These are phyloP conservation scores for Amphipoea oculea DNA, from an alignment of 2,888 invertebrate genomes.

Conservation along the genomic window DNA sequence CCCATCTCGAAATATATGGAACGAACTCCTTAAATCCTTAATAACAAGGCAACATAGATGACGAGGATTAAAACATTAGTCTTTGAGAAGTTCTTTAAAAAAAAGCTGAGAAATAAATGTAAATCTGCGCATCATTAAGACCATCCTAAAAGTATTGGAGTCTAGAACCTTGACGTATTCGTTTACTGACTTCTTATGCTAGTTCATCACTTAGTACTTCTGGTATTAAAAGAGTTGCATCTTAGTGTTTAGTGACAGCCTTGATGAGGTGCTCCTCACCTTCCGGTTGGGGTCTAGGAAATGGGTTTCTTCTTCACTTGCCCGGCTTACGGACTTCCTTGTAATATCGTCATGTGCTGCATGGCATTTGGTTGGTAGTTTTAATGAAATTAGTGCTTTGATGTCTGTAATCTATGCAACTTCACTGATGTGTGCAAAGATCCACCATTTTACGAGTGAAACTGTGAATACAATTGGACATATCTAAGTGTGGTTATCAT, in stretches of 20 bases:
- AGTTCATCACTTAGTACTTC: constrained; percentile 43
- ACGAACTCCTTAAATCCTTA: neutral
- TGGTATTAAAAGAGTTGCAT: constrained; percentile 61
- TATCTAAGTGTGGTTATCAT: neutral
- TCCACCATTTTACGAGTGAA: neutral
- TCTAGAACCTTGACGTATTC: constrained; percentile 29
- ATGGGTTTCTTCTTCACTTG: constrained; percentile 54
- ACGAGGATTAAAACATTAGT: neutral
- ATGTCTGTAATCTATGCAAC: too few species aligned
- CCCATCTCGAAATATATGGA: neutral
- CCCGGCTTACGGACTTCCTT: constrained; percentile 49
- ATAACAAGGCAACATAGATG: neutral
- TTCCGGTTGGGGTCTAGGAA: constrained; percentile 56
- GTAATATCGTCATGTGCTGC: constrained; percentile 20
- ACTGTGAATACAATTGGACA: too few species aligned
- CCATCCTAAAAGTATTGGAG: neutral
- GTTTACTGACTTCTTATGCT: constrained; percentile 36
- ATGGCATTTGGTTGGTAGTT: neutral
- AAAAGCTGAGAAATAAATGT: neutral
- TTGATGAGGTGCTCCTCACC: constrained; percentile 37
- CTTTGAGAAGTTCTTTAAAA: neutral
- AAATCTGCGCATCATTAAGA: neutral
- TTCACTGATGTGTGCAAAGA: neutral
- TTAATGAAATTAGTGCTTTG: neutral
- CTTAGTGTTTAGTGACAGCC: constrained; percentile 37